Evolutionary conservation across 2,888 invertebrate genomes (phyloP).

Genomic region (Elgonia sp.): DNA sequence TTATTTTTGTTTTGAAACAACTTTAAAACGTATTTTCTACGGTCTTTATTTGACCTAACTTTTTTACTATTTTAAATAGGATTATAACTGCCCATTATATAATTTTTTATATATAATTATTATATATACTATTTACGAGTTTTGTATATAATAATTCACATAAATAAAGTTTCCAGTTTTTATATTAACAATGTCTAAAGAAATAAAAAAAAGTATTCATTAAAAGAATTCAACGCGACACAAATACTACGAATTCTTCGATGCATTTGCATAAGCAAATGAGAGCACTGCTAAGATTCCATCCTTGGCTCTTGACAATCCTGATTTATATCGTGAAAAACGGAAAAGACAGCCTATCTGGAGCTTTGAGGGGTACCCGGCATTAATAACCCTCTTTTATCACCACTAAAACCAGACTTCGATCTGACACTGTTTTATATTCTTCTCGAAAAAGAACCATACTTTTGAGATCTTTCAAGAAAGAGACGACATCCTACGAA

Average conservation of each 20-base stretch:
- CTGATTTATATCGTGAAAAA: slow-evolving; percentile 70
- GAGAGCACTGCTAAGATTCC: slow-evolving; percentile 49
- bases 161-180: too few species aligned
- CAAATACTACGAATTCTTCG: not conserved
- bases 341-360: slow-evolving; percentile 69
- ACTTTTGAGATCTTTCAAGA: slow-evolving; percentile 63
- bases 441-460: slow-evolving; percentile 71
- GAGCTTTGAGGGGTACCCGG: slow-evolving; percentile 43
- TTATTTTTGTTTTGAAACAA: too few species aligned
- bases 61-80: too few species aligned
- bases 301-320: slow-evolving; percentile 61
- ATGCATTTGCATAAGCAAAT: slow-evolving; percentile 57
- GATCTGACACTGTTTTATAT: slow-evolving; percentile 79
- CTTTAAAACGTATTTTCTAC: too few species aligned
- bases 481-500: slow-evolving; percentile 63
- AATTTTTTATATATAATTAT: too few species aligned
- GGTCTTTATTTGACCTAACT: too few species aligned
- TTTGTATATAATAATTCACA: too few species aligned
- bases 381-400: slow-evolving; percentile 77
- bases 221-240: slow-evolving; percentile 14
- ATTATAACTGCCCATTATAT: too few species aligned
- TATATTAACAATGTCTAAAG: too few species aligned
- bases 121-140: too few species aligned
- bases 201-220: too few species aligned
- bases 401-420: slow-evolving; percentile 69